Base-by-base conservation (phyloP, 2,113 vertebrate genomes). In the Dromas ardeola region DNA sequence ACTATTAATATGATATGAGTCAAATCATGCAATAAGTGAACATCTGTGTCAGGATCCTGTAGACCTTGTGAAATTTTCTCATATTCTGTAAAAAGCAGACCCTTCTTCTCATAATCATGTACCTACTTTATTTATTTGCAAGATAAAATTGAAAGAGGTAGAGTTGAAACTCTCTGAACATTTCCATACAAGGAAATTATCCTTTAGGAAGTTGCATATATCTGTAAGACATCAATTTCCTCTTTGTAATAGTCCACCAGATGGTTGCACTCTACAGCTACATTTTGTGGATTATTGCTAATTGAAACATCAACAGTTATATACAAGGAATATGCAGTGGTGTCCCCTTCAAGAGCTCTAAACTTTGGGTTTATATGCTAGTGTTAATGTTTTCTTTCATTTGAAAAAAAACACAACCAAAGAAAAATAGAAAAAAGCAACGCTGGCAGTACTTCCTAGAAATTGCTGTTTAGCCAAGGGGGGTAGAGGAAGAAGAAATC, bases 231-330 rank as follows among this genome's bases (percentile, higher is more conserved):
- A 77, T 65, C 78, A 1, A 55, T 91, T 88, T 94, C 69, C 72
- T 94, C 66, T 73, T 93, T 72, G 18, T 79, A 90, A 81, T 42
- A 66, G 40, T 86, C 88, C 52, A 96, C 83, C 94, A 97, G 95
- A 97, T 97, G 94, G 81, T 81, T 89, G 49, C 59, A 86, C 73
- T 94, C 66, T 86, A 36, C 65, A 89, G 76, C 36, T 90, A 85
- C 71, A 38, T 17, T 80, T 96, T 95, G 89, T 95, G 86, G 55
- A 92, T 98, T 97, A 95, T 74, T 95, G 81, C 61, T 97, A 95
- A 93, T 59, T 97, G 93, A 96, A 96, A 95, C 32, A 90, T 92
- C 83, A 95, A 63, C 67, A 67, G 69, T 95, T 55, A 19, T 0
- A 36, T 92, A 79, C 27, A 89, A 96, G 52, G 14, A 83, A 49